A percentile compares a stretch with the other conserved stretches of the same genome.
Conservation (phyloP, 1,140 invertebrate genomes). For the Lordiphosa collinella region DNA sequence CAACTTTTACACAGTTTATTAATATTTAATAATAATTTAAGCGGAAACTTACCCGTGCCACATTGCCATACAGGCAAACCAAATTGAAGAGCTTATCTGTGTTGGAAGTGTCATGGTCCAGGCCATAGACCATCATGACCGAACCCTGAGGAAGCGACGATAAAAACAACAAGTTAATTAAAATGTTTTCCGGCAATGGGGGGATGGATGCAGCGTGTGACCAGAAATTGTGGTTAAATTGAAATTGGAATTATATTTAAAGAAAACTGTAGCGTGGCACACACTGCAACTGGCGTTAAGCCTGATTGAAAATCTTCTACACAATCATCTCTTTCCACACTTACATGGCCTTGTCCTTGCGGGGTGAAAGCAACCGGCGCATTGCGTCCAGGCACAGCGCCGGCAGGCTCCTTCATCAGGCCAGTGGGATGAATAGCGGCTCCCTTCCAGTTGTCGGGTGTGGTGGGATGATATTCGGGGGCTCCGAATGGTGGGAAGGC, state of each 20-base stretch:
- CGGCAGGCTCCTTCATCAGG: conserved; percentile 78
- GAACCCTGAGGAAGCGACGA: conserved; percentile 82
- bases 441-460: conserved; percentile 78
- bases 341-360: conserved; percentile 76
- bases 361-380: conserved; percentile 73
- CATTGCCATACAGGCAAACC: conserved; percentile 99
- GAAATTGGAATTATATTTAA: conserved; percentile 19
- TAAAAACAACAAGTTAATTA: conserved; percentile 52
- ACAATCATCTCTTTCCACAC: conserved; percentile 8
- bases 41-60: conserved; percentile 90
- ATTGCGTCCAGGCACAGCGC: conserved; percentile 76
- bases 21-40: conserved; percentile 10
- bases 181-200: conserved; percentile 39
- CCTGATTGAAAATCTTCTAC: neutral
- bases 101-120: conserved; percentile 96
- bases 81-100: conserved; percentile 99
- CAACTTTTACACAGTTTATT: too few relatives aligned
- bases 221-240: conserved; percentile 24
- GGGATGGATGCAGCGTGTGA: neutral
- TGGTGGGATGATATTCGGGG: conserved; percentile 78
- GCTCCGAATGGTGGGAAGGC: conserved; percentile 76
- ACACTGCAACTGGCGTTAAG: neutral
- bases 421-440: conserved; percentile 75
- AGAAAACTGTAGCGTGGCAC: neutral
- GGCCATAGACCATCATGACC: conserved; percentile 98